A percentile compares a stretch with the other conserved stretches of the same genome.
Evolutionary conservation across 1,140 invertebrate genomes (phyloP).

Genomic region (Tetraneura akinire): DNA sequence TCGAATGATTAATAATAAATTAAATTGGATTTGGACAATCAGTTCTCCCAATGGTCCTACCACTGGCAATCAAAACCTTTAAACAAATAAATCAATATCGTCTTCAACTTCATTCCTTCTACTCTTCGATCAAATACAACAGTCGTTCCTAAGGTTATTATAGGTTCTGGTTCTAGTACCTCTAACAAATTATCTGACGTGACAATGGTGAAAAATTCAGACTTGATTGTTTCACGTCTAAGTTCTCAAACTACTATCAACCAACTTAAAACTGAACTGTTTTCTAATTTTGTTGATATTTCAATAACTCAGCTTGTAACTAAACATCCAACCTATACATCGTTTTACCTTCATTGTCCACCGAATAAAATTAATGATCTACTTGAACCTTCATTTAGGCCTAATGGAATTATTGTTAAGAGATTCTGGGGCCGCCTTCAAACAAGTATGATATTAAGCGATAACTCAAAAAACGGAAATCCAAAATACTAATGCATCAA

Average conservation of each 20-base stretch:
- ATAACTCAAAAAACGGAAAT: not conserved
- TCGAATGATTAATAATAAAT: not conserved
- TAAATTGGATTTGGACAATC: not conserved
- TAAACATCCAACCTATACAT: slow-evolving; percentile 3
- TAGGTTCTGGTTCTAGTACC: not conserved
- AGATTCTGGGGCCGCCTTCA: slow-evolving; percentile 14
- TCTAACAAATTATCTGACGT: not conserved
- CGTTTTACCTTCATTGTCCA: not conserved
- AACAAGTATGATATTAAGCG: not conserved
- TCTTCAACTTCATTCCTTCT: not conserved
- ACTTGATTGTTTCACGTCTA: not conserved
- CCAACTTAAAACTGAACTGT: not conserved
- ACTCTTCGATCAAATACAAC: not conserved
- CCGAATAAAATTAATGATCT: not conserved
- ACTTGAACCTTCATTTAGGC: slow-evolving; percentile 16
- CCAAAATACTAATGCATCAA: not conserved
- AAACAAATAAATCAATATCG: not conserved
- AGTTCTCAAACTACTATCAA: not conserved
- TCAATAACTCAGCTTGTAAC: slow-evolving; percentile 2
- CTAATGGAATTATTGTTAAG: not conserved
- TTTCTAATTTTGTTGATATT: not conserved
- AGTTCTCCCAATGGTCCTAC: not conserved
- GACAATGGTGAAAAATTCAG: not conserved
- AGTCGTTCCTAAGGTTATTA: not conserved
- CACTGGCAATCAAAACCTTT: not conserved